Evolutionary conservation across 2,113 vertebrate genomes (phyloP).

Genomic region (Channa argus): DNA sequence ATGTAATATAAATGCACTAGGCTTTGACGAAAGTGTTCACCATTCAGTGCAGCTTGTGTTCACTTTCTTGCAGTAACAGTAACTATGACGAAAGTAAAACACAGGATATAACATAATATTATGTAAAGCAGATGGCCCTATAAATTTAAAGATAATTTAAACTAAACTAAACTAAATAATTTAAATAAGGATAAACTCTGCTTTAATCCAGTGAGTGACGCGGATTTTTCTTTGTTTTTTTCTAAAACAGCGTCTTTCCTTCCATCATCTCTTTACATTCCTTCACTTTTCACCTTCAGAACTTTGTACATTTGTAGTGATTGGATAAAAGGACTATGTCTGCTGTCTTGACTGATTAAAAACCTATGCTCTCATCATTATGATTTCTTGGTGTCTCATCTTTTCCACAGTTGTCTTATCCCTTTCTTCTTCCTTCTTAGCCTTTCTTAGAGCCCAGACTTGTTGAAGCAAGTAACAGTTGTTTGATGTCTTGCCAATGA

Average conservation of each 20-base stretch:
- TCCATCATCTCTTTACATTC: not conserved
- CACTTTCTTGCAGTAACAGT: not conserved
- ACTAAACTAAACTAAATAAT: no score
- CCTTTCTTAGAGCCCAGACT: conserved; percentile 46
- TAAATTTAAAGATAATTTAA: not conserved
- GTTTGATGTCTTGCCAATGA: conserved; percentile 73
- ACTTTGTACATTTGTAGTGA: conserved; percentile 8
- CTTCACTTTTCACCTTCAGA: not conserved
- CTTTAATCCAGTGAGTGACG: not conserved
- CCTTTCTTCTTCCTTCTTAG: not conserved
- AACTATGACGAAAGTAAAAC: not conserved
- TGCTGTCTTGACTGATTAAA: conserved; percentile 1
- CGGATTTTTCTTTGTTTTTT: not conserved
- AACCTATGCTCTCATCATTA: conserved; percentile 2
- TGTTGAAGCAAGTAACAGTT: conserved; percentile 51
- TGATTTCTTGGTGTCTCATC: conserved; percentile 4
- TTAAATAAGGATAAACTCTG: not conserved
- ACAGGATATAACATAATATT: not conserved
- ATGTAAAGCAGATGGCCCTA: not conserved
- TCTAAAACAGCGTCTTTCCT: not conserved
- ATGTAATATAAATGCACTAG: no score
- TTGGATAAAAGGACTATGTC: conserved; percentile 1
- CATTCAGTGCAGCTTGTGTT: not conserved
- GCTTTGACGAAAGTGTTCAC: not conserved
- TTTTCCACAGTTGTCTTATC: conserved; percentile 16